Percentiles rank a stretch among this genome's conserved stretches.
Evolutionary conservation across 1,140 invertebrate species (phyloP).

Genomic region (Samia ricini): DNA sequence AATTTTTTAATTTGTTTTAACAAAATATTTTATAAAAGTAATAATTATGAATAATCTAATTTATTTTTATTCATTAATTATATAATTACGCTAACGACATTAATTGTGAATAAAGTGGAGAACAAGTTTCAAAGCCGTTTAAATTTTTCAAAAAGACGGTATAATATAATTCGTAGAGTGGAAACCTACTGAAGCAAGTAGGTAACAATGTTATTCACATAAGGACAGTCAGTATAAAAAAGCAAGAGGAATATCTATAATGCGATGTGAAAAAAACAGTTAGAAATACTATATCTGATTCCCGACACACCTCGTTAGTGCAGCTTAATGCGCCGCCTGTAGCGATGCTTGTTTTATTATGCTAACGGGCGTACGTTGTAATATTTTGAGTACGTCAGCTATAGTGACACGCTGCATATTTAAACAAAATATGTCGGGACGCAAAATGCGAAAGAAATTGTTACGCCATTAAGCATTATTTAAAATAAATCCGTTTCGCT

Average conservation of each 20-base stretch:
- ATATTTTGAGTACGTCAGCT: conserved; percentile 72
- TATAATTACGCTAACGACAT: too few species aligned
- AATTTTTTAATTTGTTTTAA: too few species aligned
- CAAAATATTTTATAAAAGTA: too few species aligned
- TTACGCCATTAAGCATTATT: conserved; percentile 52
- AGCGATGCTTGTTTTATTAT: conserved; percentile 72
- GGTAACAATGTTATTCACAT: too few species aligned
- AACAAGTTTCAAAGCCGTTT: too few species aligned
- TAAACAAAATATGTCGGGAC: conserved; percentile 64
- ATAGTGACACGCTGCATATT: conserved; percentile 70
- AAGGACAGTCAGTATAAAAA: too few species aligned
- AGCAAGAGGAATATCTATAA: neutral
- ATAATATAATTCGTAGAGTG: too few species aligned
- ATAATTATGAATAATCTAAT: too few species aligned
- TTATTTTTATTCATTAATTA: too few species aligned
- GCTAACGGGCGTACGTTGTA: conserved; percentile 67
- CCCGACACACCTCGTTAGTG: conserved; percentile 64
- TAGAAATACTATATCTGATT: conserved; percentile 47
- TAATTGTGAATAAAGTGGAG: too few species aligned
- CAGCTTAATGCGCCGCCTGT: conserved; percentile 69
- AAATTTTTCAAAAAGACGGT: too few species aligned
- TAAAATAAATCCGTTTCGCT: conserved; percentile 46
- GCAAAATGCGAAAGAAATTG: conserved; percentile 45
- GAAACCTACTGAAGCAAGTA: too few species aligned
- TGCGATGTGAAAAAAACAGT: neutral